Base-by-base conservation (phyloP, 2,888 invertebrate genomes). In the Troides helena region DNA sequence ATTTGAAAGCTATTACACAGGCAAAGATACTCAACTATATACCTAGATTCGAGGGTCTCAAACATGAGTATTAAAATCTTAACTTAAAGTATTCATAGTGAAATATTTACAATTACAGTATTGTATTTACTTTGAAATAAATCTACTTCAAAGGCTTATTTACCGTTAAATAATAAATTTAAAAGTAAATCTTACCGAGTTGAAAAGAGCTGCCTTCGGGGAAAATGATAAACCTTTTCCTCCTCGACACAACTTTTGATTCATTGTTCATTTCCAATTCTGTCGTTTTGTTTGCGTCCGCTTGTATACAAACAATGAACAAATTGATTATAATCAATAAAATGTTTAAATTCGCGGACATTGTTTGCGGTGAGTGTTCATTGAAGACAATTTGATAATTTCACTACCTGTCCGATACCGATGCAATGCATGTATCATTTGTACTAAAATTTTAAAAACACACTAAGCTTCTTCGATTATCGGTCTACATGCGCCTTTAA, bases 181-280 rank as follows among this genome's bases (percentile, higher is more conserved):
- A 30, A 25, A 36, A 61, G 63, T 64, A 46, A 46, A 46, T 70
- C 91, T 86, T 79, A 94, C 94, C 93, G 73, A 95, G 87, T 83
- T 94, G 94, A 61, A 94, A 80, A 23, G 94, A 94, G 77, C 94
- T 94, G 67, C 94, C 94, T 85, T 94, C 93, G 2, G 94, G 93
- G 80, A 94, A 94, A 73, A 94, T 85, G 64, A 94, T 77, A 78
- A 94, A 94, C 73, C 94, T 86, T 77, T 94, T 94, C 70, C 87
- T 88, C 72, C 94, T 85, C 1, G 94, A 94, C 66, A 94, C 81
- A 58, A 90, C 70, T 74, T 79, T 72, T 43, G 73, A 72, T 57
- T 65, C 72, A 69, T 74, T 71, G 66, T 71, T 72, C 59, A 56
- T 63, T 63, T 70, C 66, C 23, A 67, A 70, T 63, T 70, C 66